phyloP scores from a whole-genome alignment of 1,140 invertebrate species.

The Drosophila melanogaster region Release_6_plus_ISO1_MT NC_004354.4:21367501-21368000 shows the following conservation, averaged over 20 bases:
- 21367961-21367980: conserved; percentile 47
- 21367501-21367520: conserved; percentile 16
- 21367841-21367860: too few relatives aligned
- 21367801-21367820: too few relatives aligned
- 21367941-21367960: conserved; percentile 36
- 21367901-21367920: background rate
- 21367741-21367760: background rate
- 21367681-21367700: conserved; percentile 74
- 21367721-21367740: conserved; percentile 10
- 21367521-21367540: conserved; percentile 21
- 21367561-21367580: conserved; percentile 34
- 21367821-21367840: too few relatives aligned
- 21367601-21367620: conserved; percentile 28
- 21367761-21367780: too few relatives aligned
- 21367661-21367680: conserved; percentile 44
- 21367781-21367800: too few relatives aligned
- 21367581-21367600: conserved; percentile 24
- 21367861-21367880: too few relatives aligned
- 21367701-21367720: conserved; percentile 51
- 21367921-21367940: background rate
- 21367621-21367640: conserved; percentile 40
- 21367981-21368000: conserved; percentile 48
- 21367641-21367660: conserved; percentile 62
- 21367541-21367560: conserved; percentile 46
- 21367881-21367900: too few relatives aligned